Base-by-base conservation (phyloP, 2,113 vertebrate genomes). In the Agapornis roseicollis region DNA sequence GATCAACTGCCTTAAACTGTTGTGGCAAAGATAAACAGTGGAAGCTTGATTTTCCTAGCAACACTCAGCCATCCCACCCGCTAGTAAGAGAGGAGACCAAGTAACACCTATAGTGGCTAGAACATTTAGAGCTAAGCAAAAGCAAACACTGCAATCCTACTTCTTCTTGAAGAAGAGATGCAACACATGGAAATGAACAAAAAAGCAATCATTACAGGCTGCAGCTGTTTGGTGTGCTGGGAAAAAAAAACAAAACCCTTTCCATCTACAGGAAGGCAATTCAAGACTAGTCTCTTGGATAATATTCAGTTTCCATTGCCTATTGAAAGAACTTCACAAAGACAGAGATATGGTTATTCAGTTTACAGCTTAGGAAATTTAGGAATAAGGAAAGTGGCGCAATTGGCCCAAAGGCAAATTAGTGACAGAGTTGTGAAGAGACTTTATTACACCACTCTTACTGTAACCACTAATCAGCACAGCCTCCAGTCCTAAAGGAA, bases 101-200 rank as follows among this genome's bases (percentile, higher is more conserved):
- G 22, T 10, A 89, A 79, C 14, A 47, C 22, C 35, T 33, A 44
- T 44, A 76, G 41, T 16, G 4, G 25, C 20, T 19, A 16, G 18
- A 94, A 82, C 20, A 42, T 49, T 66, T 56, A 79, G 25, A 94
- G 28, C 33, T 52, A 60, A 79, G 39, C 16, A 53, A 37, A 88
- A 83, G 25, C 10, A 18, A 84, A 25, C 5, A 22, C 6, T 50
- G 42, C 39, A 93, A 80, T 58, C 23, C 42, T 80, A 33, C 17
- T 78, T 71, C 37, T 58, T 55, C 70, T 77, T 39, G 27, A 69
- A 53, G 28, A 78, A 69, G 64, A 92, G 39, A n/a, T 24, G 11
- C 25, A 71, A 47, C 14, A 39, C 0, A 0, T 0, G 0, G 50
- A 86, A 89, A 72, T 29, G 5, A 90, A 50, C 2, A 15, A 73